Base-by-base conservation (phyloP, 2,888 invertebrate genomes). In the Microctonus brassicae region DNA sequence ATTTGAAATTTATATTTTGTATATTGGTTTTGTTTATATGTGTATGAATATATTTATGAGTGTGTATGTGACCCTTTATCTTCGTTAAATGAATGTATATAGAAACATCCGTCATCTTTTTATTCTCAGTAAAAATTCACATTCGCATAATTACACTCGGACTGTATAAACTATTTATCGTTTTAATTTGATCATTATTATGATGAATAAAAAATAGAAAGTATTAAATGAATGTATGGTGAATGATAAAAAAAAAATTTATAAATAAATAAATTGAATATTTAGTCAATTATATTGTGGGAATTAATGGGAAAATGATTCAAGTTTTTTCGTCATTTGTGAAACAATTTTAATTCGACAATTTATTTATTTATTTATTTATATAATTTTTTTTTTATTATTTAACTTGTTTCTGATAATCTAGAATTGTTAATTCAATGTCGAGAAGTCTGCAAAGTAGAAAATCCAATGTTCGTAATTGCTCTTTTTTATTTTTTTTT, bases 1-100 rank as follows among this genome's bases (percentile, higher is more conserved):
- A 83, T 83, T 83, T 83, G 80, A 83, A 84, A 83, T 84, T 84
- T 82, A 84, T 84, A 83, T 84, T 80, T 83, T 77, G 79, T 77
- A 72, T 77, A 75, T 76, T 75, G 74, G 78, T 70, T 63, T 70
- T 17, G 17, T 20, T n/a, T 47, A n/a, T 47, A n/a, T 17, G 47
- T 5, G 17, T 74, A 47, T 47, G 4, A 17, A n/a, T 17, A n/a
- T 17, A 47, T 47, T 47, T 47, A 17, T 47, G 47, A 17, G 42
- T n/a, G n/a, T 29, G n/a, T 47, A 7, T 47, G 42, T 47, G 17
- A 7, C 10, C 42, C 6, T n/a, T 17, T 47, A n/a, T n/a, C 17
- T n/a, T 47, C 17, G 5, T 47, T 47, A 7, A n/a, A 47, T 47
- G n/a, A n/a, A n/a, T 17, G 17, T 47, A 47, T 47, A 47, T 47